Evolutionary conservation across 2,888 invertebrate genomes (phyloP).

Genomic region (Ormyrus rosae): DNA sequence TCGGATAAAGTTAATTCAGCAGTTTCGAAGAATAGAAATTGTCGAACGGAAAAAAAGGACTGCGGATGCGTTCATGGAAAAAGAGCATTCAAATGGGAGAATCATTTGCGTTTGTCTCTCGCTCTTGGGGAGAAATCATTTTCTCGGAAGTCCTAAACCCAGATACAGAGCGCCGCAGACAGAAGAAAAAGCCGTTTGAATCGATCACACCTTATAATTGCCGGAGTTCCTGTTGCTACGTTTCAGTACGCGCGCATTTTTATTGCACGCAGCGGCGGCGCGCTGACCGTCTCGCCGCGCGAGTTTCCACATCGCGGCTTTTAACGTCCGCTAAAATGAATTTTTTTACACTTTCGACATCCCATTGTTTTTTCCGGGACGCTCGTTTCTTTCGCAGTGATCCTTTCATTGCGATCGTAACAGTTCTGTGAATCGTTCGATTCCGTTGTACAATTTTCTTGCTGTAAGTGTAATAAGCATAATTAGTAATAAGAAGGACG

Average conservation of each 20-base stretch:
- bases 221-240: conserved; percentile 47
- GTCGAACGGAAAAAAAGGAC: neutral
- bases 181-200: conserved; percentile 51
- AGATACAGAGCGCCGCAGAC: conserved; percentile 34
- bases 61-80: conserved; percentile 39
- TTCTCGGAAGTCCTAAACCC: conserved; percentile 56
- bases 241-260: conserved; percentile 54
- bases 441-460: neutral
- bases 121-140: conserved; percentile 43
- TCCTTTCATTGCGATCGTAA: neutral
- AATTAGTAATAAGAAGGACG: too few relatives aligned
- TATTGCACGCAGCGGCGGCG: conserved; percentile 46
- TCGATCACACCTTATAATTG: conserved; percentile 55
- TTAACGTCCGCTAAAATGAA: conserved; percentile 20
- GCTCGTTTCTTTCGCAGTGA: conserved; percentile 44
- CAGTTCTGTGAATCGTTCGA: conserved; percentile 30
- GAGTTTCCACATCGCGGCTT: conserved; percentile 52
- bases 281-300: neutral
- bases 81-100: conserved; percentile 34
- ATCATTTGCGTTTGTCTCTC: conserved; percentile 44
- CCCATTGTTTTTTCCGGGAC: conserved; percentile 43
- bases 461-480: too few relatives aligned
- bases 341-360: conserved; percentile 49
- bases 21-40: conserved; percentile 20
- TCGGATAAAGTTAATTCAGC: conserved; percentile 12